A percentile compares a stretch with the other conserved stretches of the same genome.
Conservation (phyloP, 2,888 invertebrate genomes). For the Plebejus argus region DNA sequence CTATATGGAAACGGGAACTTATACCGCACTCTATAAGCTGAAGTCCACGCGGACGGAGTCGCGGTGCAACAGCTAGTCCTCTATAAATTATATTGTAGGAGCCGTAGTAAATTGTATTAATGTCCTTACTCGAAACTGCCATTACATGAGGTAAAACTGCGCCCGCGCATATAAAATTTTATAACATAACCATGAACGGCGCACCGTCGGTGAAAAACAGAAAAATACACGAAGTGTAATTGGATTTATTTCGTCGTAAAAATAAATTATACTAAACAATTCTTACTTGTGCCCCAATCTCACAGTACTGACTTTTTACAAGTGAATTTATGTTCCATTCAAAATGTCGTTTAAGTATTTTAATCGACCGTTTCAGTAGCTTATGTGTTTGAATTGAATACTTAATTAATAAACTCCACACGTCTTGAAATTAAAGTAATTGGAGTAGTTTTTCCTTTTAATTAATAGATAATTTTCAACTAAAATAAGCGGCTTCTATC, state of each 20-base stretch:
- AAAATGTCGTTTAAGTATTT: slow-evolving; percentile 8
- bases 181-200: slow-evolving; percentile 46
- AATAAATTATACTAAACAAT: slow-evolving; percentile 40
- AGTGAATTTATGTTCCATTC: slow-evolving; percentile 2
- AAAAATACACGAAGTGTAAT: slow-evolving; percentile 43
- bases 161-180: slow-evolving; percentile 50
- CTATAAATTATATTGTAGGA: slow-evolving; percentile 3
- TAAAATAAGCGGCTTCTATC: too few species aligned
- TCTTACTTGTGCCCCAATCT: slow-evolving; percentile 5
- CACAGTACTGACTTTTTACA: background rate
- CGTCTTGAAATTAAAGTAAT: background rate
- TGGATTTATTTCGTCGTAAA: slow-evolving; percentile 46
- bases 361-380: background rate
- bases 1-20: too few species aligned
- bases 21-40: too few species aligned
- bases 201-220: slow-evolving; percentile 39
- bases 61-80: too few species aligned
- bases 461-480: too few species aligned
- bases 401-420: background rate
- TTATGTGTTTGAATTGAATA: background rate
- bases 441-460: too few species aligned
- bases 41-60: too few species aligned
- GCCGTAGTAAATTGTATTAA: slow-evolving; percentile 23
- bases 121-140: slow-evolving; percentile 25
- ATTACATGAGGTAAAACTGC: slow-evolving; percentile 44